Evolutionary conservation across 2,797 vertebrate genomes (phyloP).

Genomic region (Lepilemur ruficaudatus): DNA sequence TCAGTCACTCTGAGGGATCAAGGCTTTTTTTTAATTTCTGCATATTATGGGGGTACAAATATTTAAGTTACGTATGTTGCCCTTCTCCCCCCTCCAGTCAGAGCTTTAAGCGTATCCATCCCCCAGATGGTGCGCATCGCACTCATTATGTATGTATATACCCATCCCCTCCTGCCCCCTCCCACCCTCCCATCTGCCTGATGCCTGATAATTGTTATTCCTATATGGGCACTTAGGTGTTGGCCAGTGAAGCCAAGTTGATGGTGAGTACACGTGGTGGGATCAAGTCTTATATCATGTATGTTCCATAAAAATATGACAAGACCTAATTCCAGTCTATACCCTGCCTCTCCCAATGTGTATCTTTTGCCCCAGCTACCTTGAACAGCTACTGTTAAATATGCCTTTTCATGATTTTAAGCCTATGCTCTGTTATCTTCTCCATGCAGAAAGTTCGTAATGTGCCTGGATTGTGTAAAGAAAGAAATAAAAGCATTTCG

Average conservation of each 20-base stretch:
- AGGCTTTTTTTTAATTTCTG: background rate
- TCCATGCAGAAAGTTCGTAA: background rate
- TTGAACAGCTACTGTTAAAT: background rate
- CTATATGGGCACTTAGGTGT: too few species aligned
- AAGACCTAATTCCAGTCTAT: background rate
- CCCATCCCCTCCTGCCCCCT: too few species aligned
- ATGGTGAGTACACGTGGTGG: too few species aligned
- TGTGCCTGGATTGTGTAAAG: background rate
- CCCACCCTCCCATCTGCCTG: too few species aligned
- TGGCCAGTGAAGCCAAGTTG: too few species aligned
- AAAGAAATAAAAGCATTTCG: conserved; percentile 4
- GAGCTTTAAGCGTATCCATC: too few species aligned
- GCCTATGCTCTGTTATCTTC: background rate
- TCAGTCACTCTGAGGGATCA: background rate
- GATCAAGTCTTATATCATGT: background rate
- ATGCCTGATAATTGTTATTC: too few species aligned
- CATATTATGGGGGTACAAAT: too few species aligned
- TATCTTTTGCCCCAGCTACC: background rate
- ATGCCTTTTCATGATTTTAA: background rate
- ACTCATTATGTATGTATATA: too few species aligned
- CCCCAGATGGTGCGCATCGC: too few species aligned
- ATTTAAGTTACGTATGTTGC: too few species aligned
- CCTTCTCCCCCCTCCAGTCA: too few species aligned
- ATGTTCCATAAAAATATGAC: background rate
- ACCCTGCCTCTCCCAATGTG: background rate